These are phyloP conservation scores for Beroe ovata DNA, from an alignment of 37 sponge, comb jelly and placozoan genomes.

Conservation along the genomic window DNA sequence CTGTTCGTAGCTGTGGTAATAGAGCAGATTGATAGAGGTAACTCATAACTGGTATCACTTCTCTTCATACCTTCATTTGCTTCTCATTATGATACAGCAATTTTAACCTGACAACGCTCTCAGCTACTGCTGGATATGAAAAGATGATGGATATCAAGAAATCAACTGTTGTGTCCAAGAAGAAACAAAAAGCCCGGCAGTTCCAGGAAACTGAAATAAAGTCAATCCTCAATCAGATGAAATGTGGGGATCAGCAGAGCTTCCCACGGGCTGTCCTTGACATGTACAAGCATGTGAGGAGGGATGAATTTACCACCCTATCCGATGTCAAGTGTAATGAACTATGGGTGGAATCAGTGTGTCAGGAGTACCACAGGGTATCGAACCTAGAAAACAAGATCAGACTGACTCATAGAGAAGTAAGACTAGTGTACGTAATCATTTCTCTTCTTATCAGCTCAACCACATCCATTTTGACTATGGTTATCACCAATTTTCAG, in stretches of 20 bases:
- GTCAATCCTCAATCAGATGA: constrained; percentile 21
- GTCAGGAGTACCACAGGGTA: not conserved
- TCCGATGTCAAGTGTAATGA: not conserved
- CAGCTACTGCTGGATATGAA: constrained; percentile 58
- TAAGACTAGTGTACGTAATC: not conserved
- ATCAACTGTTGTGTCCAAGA: constrained; percentile 14
- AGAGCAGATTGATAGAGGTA: constrained; percentile 57
- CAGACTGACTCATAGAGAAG: not conserved
- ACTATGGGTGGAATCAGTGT: constrained; percentile 17
- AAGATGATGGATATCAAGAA: constrained; percentile 49
- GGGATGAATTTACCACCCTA: not conserved
- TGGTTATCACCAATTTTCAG: too few relatives aligned
- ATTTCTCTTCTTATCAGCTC: too few relatives aligned
- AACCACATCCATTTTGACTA: too few relatives aligned
- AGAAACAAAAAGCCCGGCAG: constrained; percentile 29
- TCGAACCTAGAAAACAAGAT: not conserved
- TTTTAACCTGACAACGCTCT: too few relatives aligned
- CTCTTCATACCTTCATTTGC: too few relatives aligned
- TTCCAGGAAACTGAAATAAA: constrained; percentile 42
- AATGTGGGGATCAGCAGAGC: not conserved
- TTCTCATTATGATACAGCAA: too few relatives aligned
- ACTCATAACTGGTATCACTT: too few relatives aligned
- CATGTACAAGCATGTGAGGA: constrained; percentile 35
- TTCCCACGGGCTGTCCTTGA: constrained; percentile 19
- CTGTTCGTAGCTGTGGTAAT: constrained; percentile 61